Evolutionary conservation across 2,797 vertebrate genomes (phyloP).

Genomic region (Alectoris magna): DNA sequence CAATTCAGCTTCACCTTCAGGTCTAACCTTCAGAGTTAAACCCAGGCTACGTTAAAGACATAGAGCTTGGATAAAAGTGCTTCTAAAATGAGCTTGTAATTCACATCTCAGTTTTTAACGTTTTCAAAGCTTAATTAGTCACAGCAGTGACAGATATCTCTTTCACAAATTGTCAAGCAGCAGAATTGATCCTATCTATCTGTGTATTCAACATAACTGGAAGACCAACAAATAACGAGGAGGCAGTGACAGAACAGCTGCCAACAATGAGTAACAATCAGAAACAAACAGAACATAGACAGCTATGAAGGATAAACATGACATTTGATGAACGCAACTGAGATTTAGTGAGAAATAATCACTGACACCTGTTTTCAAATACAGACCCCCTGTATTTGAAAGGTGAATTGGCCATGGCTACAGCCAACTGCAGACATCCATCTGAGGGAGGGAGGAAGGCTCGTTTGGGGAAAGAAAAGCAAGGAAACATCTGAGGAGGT

Average conservation of each 20-base stretch:
- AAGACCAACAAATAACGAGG: not conserved
- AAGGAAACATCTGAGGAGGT: not conserved
- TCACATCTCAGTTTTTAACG: not conserved
- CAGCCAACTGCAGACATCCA: not conserved
- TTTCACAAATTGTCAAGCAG: not conserved
- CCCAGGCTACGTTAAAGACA: not conserved
- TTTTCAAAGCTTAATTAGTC: slow-evolving; percentile 23
- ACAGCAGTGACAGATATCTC: not conserved
- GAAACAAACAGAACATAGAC: not conserved
- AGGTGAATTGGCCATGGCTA: fast-evolving
- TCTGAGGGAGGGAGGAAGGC: not conserved
- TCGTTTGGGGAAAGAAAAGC: not conserved
- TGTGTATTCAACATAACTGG: not conserved
- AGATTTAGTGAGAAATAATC: not conserved
- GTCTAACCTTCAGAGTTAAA: not conserved
- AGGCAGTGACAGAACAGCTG: not conserved
- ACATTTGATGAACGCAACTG: not conserved
- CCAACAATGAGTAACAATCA: not conserved
- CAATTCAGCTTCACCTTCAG: not conserved
- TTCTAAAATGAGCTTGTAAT: not conserved
- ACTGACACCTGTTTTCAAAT: not conserved
- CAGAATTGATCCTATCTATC: not conserved
- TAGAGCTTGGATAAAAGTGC: not conserved
- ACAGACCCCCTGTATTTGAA: not conserved
- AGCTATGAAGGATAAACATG: not conserved